Base-by-base conservation (phyloP, 1,140 invertebrate species). In the Orius insidiosus region DNA sequence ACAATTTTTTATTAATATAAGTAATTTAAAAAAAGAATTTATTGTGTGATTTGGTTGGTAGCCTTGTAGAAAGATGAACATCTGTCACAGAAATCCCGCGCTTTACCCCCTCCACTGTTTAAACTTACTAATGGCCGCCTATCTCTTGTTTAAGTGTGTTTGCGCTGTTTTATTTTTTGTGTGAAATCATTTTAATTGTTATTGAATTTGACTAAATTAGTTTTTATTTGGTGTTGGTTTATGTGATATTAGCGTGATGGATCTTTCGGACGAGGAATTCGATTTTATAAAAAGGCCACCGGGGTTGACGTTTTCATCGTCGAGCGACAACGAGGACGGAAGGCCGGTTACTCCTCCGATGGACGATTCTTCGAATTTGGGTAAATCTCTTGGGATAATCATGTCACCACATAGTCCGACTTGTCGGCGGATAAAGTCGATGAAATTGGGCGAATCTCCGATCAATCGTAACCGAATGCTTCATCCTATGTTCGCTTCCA, bases 361-460 rank as follows among this genome's bases (percentile, higher is more conserved):
- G 32, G 49, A 51, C 15, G 40, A 51, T 5, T 39, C 42, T 2
- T 13, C 35, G 9, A 51, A 51, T 37, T 39, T 47, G 14, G 43
- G 44, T 19, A 51, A 47, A 35, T 51, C 49, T 10, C 35, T 51
- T 11, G 49, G 49, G n/a, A 14, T 51, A 13, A 42, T 51, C 2
- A 32, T 51, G 49, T 47, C 49, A 11, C 49, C 49, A 5, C 49
- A 51, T 18, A 51, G 49, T 32, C 49, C 49, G 13, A 45, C 49
- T 18, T 51, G 47, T 14, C n/a, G 46, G 24, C 43, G 39, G 32
- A 46, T 51, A 11, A 43, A 46, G n/a, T 47, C 45, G 8, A 44
- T 51, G 49, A 47, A 46, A 45, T 9, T 51, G 3, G 32, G 44
- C 11, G 49, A 47, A 31, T 42, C 49, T 9, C 18, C 35, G 37